Evolutionary conservation across 2,888 invertebrate genomes (phyloP).

Genomic region (Mythimna pallens): DNA sequence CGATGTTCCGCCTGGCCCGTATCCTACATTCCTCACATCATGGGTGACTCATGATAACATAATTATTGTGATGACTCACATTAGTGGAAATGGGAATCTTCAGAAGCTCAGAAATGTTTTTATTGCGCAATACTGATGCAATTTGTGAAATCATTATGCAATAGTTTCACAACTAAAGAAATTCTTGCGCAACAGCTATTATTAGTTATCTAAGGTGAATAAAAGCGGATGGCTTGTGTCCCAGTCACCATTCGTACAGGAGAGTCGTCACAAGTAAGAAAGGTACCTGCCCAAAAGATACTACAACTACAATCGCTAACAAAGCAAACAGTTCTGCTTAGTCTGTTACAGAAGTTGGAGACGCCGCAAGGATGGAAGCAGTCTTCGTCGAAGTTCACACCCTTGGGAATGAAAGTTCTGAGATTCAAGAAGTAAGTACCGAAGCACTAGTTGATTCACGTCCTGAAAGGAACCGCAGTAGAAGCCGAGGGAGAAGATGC

Average conservation of each 20-base stretch:
- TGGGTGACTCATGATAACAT: too few relatives aligned
- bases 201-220: conserved; percentile 2
- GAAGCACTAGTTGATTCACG: conserved; percentile 11
- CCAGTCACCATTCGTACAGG: conserved; percentile 16
- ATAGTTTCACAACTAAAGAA: conserved; percentile 2
- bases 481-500: conserved; percentile 1
- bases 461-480: conserved; percentile 53
- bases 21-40: too few relatives aligned
- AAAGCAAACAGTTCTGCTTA: conserved; percentile 33
- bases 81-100: not conserved
- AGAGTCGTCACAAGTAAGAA: conserved; percentile 26
- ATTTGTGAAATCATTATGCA: conserved; percentile 18
- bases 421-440: conserved; percentile 30
- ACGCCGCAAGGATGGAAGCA: conserved; percentile 36
- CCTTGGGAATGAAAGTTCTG: conserved; percentile 16
- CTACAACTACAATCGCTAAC: not conserved
- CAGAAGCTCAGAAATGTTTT: not conserved
- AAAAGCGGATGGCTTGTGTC: conserved; percentile 13
- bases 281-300: not conserved
- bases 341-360: conserved; percentile 52
- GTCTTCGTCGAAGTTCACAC: conserved; percentile 31
- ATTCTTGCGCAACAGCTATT: not conserved
- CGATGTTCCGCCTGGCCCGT: too few relatives aligned
- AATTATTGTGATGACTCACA: too few relatives aligned
- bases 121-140: conserved; percentile 15